Base-by-base conservation (phyloP, 2,113 vertebrate genomes). In the Coptodon rendalli region DNA sequence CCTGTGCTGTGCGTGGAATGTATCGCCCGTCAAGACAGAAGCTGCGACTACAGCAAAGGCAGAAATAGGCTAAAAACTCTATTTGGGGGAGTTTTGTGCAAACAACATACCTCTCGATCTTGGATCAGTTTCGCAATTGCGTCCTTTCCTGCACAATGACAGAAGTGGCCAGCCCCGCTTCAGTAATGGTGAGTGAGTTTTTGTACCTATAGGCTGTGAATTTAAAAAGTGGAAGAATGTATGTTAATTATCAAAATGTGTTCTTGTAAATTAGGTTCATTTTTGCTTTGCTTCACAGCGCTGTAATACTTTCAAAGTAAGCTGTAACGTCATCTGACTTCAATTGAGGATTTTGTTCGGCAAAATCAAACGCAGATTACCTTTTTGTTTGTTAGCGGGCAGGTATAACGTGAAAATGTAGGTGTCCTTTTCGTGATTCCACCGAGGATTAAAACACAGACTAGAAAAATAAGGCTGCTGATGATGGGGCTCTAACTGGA, bases 101-200 rank as follows among this genome's bases (percentile, higher is more conserved):
- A 36, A 27, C 16, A 19, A 11, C 63, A 27, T 66, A 50, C 45
- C 73, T 76, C 79, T 86, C 86, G 83, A 56, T 45, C 66, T 81
- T 40, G 52, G 50, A 91, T 45, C 34, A 22, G 50, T 61, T 24
- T 36, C 27, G 45, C 10, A 78, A 66, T 29, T 40, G 59, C 27
- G 82, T 68, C 59, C 19, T 63, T 36, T 73, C 56, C 85, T 80
- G 88, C 82, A 66, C 24, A 13, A 95, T 95, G 95, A 94, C 95
- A 92, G 34, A 93, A 85, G 91, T 95, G 83, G 89, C 84, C 79
- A 54, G 79, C 79, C 90, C 87, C 1, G 53, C 83, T 79, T 93
- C 91, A 31, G 22, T 91, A 10, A 93, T 92, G 94, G 95, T 95
- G 82, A 92, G 93, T 48, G 27, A n/a, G 73, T 31, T 19, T 78